phyloP scores from a whole-genome alignment of 2,797 vertebrate species.

The Prunella strophiata region DNA sequence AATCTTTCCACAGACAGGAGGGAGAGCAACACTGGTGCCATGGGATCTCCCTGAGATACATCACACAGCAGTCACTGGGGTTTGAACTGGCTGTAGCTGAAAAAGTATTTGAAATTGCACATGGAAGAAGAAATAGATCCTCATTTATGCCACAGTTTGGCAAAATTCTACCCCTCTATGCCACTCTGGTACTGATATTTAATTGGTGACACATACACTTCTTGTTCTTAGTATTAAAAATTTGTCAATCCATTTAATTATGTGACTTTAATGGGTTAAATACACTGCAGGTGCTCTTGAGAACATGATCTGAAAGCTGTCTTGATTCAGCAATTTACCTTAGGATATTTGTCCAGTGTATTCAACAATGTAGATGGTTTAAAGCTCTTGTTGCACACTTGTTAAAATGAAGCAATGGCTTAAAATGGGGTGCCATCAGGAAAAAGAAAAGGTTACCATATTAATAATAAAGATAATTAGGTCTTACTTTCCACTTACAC shows the following conservation, averaged over 20 bases:
- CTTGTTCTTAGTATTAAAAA: not conserved
- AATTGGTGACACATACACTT: not conserved
- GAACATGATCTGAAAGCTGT: not conserved
- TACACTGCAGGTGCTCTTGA: not conserved
- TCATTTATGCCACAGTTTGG: not conserved
- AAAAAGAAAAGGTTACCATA: not conserved
- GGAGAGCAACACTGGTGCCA: not conserved
- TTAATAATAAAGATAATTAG: not conserved
- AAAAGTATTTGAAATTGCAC: not conserved
- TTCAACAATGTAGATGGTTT: not conserved
- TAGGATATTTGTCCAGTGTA: not conserved
- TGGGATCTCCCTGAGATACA: not conserved
- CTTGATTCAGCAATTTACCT: not conserved
- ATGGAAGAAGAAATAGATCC: not conserved
- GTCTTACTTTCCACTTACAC: not conserved
- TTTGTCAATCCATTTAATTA: not conserved
- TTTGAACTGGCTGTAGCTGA: not conserved
- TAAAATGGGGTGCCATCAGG: not conserved
- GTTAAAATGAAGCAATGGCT: not conserved
- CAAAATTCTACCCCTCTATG: not conserved
- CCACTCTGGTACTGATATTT: not conserved
- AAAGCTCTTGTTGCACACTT: not conserved
- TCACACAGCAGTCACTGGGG: accelerated
- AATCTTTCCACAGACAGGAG: not conserved
- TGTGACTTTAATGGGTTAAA: not conserved